Evolutionary conservation across 2,888 invertebrate species (phyloP).

Genomic region (Trichogramma dendrolimi): DNA sequence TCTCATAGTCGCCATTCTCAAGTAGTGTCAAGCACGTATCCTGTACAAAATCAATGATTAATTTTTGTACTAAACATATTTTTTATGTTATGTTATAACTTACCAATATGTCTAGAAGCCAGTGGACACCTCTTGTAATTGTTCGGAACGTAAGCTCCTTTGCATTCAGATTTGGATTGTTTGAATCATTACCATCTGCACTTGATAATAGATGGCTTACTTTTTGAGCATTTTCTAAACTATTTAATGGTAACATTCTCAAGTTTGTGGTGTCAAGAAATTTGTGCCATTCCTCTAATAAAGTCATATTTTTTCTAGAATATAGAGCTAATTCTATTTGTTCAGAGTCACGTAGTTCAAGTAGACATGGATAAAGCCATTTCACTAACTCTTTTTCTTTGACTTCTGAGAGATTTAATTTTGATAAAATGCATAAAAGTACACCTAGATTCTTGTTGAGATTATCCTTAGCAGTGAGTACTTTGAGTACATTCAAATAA

Average conservation of each 20-base stretch:
- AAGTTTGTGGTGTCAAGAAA: slow-evolving; percentile 36
- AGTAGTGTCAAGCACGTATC: slow-evolving; percentile 39
- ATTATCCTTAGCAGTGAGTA: slow-evolving; percentile 33
- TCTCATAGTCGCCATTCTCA: slow-evolving; percentile 33
- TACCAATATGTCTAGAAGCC: slow-evolving; percentile 46
- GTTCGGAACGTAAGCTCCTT: slow-evolving; percentile 41
- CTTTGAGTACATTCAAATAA: slow-evolving; percentile 35
- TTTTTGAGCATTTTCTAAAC: slow-evolving; percentile 32
- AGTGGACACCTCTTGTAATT: slow-evolving; percentile 37
- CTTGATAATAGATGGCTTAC: slow-evolving; percentile 36
- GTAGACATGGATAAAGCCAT: slow-evolving; percentile 40
- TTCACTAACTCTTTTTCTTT: slow-evolving; percentile 36
- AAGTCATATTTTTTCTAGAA: slow-evolving; percentile 38
- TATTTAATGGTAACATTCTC: slow-evolving; percentile 29
- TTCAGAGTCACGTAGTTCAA: slow-evolving; percentile 31
- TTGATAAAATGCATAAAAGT: slow-evolving; percentile 42
- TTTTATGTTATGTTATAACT: slow-evolving; percentile 15
- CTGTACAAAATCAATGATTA: slow-evolving; percentile 32
- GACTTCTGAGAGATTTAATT: slow-evolving; percentile 37
- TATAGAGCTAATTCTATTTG: slow-evolving; percentile 42
- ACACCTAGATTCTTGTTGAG: slow-evolving; percentile 29
- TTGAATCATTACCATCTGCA: slow-evolving; percentile 21
- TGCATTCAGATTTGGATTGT: slow-evolving; percentile 30
- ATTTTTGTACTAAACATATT: slow-evolving; percentile 3
- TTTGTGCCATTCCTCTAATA: slow-evolving; percentile 40